Evolutionary conservation across 37 sponge, comb jelly and placozoan species (phyloP).

Genomic region (Hormiphora californensis): DNA sequence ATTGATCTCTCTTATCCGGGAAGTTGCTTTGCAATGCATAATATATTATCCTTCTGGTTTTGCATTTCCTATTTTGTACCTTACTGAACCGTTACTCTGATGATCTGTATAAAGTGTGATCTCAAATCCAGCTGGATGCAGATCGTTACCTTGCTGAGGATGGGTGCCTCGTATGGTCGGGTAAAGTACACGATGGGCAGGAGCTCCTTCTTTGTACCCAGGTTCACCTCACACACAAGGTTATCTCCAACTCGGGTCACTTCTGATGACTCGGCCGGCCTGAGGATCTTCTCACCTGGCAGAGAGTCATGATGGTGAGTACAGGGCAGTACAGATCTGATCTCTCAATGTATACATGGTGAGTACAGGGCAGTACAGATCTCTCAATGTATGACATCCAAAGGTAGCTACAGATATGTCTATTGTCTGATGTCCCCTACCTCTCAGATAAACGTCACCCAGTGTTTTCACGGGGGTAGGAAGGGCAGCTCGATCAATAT

Average conservation of each 20-base stretch:
- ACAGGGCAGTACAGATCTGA: too few species aligned
- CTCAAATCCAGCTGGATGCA: neutral
- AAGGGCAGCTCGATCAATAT: neutral
- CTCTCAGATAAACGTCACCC: slow-evolving; percentile 18
- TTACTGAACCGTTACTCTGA: too few species aligned
- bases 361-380: too few species aligned
- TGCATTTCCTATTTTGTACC: too few species aligned
- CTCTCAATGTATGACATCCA: too few species aligned
- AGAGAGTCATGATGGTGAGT: too few species aligned
- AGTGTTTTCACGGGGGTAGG: neutral
- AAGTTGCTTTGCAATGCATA: too few species aligned
- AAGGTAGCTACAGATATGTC: too few species aligned
- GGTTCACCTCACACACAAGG: slow-evolving; percentile 28
- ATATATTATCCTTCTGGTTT: too few species aligned
- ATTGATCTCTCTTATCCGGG: too few species aligned
- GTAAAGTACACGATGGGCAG: slow-evolving; percentile 45
- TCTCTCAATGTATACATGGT: too few species aligned
- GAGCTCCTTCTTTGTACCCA: slow-evolving; percentile 15
- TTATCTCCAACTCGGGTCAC: slow-evolving; percentile 25
- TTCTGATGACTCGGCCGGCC: neutral
- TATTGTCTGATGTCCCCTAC: neutral
- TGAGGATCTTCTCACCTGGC: slow-evolving; percentile 38
- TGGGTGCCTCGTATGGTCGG: slow-evolving; percentile 1
- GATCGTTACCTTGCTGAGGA: neutral
- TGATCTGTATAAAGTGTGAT: neutral